Evolutionary conservation across 2,113 vertebrate species (phyloP), one percentile per base, ranked within the genome.

Genomic region (Illadopsis cleaveri): DNA sequence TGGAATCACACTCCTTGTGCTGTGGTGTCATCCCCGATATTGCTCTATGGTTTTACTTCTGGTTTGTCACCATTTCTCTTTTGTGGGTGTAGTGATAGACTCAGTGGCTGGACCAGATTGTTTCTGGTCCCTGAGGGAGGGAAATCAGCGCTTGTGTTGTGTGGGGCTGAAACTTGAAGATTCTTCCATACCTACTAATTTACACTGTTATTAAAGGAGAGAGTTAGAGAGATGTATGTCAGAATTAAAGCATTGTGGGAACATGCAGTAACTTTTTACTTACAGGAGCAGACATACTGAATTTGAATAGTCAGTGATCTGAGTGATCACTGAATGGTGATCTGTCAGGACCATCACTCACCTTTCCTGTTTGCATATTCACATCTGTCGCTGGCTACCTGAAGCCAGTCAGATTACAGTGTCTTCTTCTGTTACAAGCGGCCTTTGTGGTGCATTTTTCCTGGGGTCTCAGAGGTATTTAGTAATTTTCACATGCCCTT

Each of bases 401-500:
- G 73, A 90, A 83, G 42, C 57, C 40, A 54, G 33, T 92, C 75
- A 66, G 58, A 56, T 92, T 93, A n/a, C 38, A 48, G 45, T 57
- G 64, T 90, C 53, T 71, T 64, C 47, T n/a, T 53, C 78, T 44
- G 16, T 58, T 86, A 35, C 22, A 71, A 50, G 31, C 21, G 27
- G n/a, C 18, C 15, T 89, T 94, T 56, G 30, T 71, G 66, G 60
- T 91, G 48, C 5, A 1, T 91, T 25, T 81, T 94, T 95, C 50
- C 72, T 56, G 65, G 42, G 30, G 21, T 56, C 76, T 92, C 40
- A 7, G 44, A 92, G 61, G 35, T 86, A 45, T 82, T 96, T 89
- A 90, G 72, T 73, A 40, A 82, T 97, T 97, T 96, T 82, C 70
- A 58, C 19, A 3, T 79, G 42, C 38, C 24, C 60, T 93, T 54